Evolutionary conservation across 2,113 vertebrate species (phyloP).

Genomic region (Ornithorhynchus anatinus): DNA sequence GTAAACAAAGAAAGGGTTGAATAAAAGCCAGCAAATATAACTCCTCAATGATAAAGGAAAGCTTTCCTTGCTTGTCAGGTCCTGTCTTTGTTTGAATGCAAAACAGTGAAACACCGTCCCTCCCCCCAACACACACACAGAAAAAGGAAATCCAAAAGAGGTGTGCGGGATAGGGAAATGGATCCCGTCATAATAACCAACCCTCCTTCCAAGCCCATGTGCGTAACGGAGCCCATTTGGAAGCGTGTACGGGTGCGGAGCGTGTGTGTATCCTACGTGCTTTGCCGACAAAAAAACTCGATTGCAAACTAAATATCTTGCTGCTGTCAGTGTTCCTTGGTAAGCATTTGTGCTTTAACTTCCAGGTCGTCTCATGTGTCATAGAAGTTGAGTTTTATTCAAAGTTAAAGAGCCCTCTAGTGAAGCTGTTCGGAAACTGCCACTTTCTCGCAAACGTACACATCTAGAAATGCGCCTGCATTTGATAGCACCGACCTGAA

Average conservation of each 20-base stretch:
- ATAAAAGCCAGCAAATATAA: constrained; percentile 21
- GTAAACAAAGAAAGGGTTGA: constrained; percentile 6
- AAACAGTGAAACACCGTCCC: not conserved
- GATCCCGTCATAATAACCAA: not conserved
- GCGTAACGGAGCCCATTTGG: not conserved
- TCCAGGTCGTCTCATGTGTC: constrained; percentile 41
- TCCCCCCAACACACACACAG: constrained; percentile 9
- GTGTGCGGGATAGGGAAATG: not conserved
- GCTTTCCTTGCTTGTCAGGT: not conserved
- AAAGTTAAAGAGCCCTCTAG: constrained; percentile 64
- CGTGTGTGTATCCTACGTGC: not conserved
- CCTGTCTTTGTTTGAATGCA: not conserved
- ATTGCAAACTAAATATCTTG: constrained; percentile 9
- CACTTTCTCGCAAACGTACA: not conserved
- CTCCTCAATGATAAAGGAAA: not conserved
- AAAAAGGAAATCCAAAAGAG: constrained; percentile 2
- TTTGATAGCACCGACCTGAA: not conserved
- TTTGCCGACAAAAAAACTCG: constrained; percentile 23
- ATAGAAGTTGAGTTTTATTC: constrained; percentile 42
- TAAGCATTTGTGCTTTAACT: constrained; percentile 48
- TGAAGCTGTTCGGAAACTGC: constrained; percentile 48
- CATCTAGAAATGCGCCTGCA: not conserved
- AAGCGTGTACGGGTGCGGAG: too few species aligned
- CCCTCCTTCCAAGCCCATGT: not conserved
- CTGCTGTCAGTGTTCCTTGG: not conserved